Conservation (phyloP, 2,888 invertebrate genomes). For the Dicyrtoma fusca region DNA sequence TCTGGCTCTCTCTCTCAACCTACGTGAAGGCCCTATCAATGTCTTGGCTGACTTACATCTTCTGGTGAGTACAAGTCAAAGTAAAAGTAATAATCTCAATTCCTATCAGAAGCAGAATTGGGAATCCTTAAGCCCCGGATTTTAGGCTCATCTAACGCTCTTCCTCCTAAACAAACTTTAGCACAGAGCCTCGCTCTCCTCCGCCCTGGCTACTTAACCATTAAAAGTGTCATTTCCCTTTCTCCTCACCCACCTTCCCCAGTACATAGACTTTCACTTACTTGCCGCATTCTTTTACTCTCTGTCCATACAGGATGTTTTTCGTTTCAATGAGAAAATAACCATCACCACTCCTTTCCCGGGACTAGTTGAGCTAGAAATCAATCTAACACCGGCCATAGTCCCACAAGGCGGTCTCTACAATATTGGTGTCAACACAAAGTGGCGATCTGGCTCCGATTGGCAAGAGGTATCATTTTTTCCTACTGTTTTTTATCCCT, state of each 20-base stretch:
- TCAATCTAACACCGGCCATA: slow-evolving; percentile 56
- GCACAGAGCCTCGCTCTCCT: too few species aligned
- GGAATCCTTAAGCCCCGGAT: not conserved
- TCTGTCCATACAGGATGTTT: slow-evolving; percentile 47
- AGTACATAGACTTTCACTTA: not conserved
- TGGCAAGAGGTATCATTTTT: slow-evolving; percentile 55
- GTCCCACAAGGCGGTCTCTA: slow-evolving; percentile 47
- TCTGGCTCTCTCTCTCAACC: slow-evolving; percentile 51
- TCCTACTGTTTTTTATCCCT: slow-evolving; percentile 8
- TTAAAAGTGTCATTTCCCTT: slow-evolving; percentile 35
- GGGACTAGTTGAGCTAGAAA: slow-evolving; percentile 54
- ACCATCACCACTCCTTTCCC: slow-evolving; percentile 56
- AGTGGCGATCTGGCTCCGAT: slow-evolving; percentile 54
- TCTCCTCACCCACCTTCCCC: slow-evolving; percentile 21
- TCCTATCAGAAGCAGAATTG: too few species aligned
- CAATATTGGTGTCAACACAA: slow-evolving; percentile 52
- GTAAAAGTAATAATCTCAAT: not conserved
- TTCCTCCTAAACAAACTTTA: slow-evolving; percentile 35
- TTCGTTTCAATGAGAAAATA: slow-evolving; percentile 56
- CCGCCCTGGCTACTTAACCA: slow-evolving; percentile 38
- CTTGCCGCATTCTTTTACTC: slow-evolving; percentile 4
- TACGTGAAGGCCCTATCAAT: slow-evolving; percentile 57
- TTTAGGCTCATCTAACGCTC: not conserved
- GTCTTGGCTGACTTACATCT: slow-evolving; percentile 50
- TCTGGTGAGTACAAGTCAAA: slow-evolving; percentile 46